Evolutionary conservation across 2,888 invertebrate species (phyloP), one percentile per base, ranked within the genome.

Genomic region (Neoitamus cyanurus): DNA sequence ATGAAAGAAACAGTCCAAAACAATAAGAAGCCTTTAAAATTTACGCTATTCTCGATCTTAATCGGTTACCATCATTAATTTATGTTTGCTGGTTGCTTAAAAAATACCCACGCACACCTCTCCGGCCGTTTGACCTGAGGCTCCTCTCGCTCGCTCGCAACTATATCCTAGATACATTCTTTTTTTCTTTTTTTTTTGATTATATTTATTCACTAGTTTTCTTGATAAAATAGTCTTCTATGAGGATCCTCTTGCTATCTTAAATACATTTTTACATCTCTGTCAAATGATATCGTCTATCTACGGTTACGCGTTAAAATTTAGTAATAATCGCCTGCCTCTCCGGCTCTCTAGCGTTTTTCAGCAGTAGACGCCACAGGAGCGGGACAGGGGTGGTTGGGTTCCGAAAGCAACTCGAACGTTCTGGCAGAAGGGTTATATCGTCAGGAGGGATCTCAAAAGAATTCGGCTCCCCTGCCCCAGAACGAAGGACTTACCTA

Each of bases 211-310:
- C 28, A 83, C 34, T 82, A 34, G 34, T 83, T 70, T 36, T 69
- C 68, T 69, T 83, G 72, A 83, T 70, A 83, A 83, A 83, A 83
- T 72, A 83, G 83, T 72, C 42, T 83, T 72, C 15, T 72, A 69
- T 46, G 34, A 13, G 42, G 28, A 31, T 72, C 31, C n/a, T 46
- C 36, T 72, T n/a, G 31, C 70, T 70, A 30, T 83, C 42, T 70
- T 83, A 42, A 42, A 15, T 83, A 83, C 72, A 83, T 83, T 82
- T 82, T 69, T 82, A 82, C 82, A 30, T 78, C n/a, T 31, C 78
- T 77, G n/a, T 70, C 70, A 70, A 70, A 31, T 31, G 30, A 48
- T 78, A 46, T 48, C 15, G 58, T 48, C 78, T 78, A 75, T 42
- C 78, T 78, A 78, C 31, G 31, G 25, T 28, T 78, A 78, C 31